A percentile compares a stretch with the other conserved stretches of the same genome.
phyloP scores from a whole-genome alignment of 2,888 invertebrate genomes.

The Ophion obscuratus region DNA sequence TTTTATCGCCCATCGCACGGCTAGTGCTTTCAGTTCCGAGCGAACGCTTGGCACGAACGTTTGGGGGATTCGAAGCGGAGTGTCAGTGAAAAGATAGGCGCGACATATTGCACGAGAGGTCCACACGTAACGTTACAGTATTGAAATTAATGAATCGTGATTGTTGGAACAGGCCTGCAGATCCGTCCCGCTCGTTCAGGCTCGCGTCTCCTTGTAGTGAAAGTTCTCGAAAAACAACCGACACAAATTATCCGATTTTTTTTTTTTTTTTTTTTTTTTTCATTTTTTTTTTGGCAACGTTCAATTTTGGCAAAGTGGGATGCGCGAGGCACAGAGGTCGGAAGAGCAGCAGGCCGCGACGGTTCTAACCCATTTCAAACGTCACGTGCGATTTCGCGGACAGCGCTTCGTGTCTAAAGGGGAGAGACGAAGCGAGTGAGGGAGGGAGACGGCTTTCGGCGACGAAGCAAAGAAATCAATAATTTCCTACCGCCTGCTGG shows the following conservation, averaged over 20 bases:
- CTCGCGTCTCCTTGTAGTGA: background rate
- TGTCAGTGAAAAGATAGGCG: background rate
- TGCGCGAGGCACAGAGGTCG: background rate
- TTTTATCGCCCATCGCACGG: background rate
- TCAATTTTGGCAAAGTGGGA: background rate
- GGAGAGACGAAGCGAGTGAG: background rate
- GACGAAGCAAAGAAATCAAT: conserved; percentile 54
- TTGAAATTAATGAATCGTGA: background rate
- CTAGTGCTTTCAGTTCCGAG: conserved; percentile 16
- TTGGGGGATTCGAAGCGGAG: conserved; percentile 23
- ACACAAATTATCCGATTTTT: background rate
- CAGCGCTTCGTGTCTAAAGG: background rate
- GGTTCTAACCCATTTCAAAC: conserved; percentile 37
- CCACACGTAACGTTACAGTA: conserved; percentile 1
- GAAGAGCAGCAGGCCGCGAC: background rate
- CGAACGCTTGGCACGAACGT: conserved; percentile 18
- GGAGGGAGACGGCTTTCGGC: conserved; percentile 11
- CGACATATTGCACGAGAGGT: background rate
- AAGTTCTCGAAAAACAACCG: background rate
- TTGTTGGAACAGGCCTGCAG: background rate
- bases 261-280: background rate
- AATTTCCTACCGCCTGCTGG: conserved; percentile 38
- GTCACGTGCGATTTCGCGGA: conserved; percentile 34
- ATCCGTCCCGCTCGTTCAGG: background rate
- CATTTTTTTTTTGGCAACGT: background rate